These are phyloP conservation scores for Myanophis thanlyinensis DNA, from an alignment of 2,113 vertebrate genomes.

Conservation along the genomic window DNA sequence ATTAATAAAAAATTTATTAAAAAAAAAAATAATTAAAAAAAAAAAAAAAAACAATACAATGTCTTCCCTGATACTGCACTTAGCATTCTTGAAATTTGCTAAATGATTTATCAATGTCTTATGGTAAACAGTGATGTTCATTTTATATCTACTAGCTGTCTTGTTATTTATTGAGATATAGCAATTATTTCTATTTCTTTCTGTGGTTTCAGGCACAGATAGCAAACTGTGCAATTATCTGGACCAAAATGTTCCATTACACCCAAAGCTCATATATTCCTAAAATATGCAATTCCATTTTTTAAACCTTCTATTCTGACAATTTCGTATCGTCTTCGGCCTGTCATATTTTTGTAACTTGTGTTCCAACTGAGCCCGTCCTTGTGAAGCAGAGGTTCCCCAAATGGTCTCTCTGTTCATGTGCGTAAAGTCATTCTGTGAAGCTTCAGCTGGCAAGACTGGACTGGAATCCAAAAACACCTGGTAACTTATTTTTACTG, in stretches of 20 bases:
- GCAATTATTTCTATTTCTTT: neutral
- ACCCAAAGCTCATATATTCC: neutral
- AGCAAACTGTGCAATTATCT: neutral
- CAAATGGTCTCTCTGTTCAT: neutral
- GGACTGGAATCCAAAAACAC: neutral
- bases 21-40: too few relatives aligned
- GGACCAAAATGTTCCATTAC: neutral
- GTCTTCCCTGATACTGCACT: neutral
- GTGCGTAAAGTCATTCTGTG: neutral
- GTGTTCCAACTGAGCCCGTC: neutral
- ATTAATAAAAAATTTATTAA: too few relatives aligned
- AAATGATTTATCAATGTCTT: neutral
- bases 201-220: neutral
- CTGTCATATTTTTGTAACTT: neutral
- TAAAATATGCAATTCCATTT: neutral
- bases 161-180: neutral
- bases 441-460: neutral
- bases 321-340: neutral
- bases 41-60: neutral
- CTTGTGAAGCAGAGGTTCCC: neutral
- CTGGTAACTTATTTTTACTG: neutral
- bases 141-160: neutral
- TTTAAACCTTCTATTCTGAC: neutral
- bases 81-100: neutral
- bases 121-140: neutral